Conservation (phyloP, 2,797 vertebrate genomes). For the Cephalopachus bancanus region DNA sequence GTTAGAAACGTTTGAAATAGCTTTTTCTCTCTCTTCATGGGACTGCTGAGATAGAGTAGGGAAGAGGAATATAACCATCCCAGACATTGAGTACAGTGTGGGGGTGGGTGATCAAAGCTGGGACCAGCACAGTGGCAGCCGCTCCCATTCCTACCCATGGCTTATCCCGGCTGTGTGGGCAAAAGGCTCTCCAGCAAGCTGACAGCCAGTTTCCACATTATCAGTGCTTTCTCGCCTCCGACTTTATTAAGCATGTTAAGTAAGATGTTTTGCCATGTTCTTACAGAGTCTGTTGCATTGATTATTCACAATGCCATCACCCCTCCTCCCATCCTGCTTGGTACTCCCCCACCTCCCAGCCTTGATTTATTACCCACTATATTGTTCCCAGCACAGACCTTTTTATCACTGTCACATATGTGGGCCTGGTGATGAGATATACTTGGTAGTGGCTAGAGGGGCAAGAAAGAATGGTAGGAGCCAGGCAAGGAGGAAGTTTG, state of each 20-base stretch:
- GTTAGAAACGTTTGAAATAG: not conserved
- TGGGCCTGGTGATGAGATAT: conserved; percentile 81
- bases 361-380: conserved; percentile 88
- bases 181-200: not conserved
- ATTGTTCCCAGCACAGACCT: conserved; percentile 85
- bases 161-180: not conserved
- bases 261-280: conserved; percentile 82
- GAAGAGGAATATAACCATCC: not conserved
- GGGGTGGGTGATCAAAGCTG: not conserved
- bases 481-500: not conserved
- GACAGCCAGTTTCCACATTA: not conserved
- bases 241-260: conserved; percentile 77
- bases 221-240: conserved; percentile 64
- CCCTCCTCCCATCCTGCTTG: conserved; percentile 76
- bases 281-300: conserved; percentile 83
- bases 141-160: not conserved
- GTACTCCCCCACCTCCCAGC: conserved; percentile 26
- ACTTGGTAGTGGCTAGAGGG: conserved; percentile 29
- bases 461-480: not conserved
- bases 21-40: conserved; percentile 24
- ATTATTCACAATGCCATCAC: conserved; percentile 84
- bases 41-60: not conserved
- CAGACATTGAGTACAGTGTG: not conserved
- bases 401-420: conserved; percentile 88
- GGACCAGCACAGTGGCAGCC: not conserved